A percentile compares a stretch with the other conserved stretches of the same genome.
Conservation (phyloP, 2,113 vertebrate species). For the Callorhinus ursinus region DNA sequence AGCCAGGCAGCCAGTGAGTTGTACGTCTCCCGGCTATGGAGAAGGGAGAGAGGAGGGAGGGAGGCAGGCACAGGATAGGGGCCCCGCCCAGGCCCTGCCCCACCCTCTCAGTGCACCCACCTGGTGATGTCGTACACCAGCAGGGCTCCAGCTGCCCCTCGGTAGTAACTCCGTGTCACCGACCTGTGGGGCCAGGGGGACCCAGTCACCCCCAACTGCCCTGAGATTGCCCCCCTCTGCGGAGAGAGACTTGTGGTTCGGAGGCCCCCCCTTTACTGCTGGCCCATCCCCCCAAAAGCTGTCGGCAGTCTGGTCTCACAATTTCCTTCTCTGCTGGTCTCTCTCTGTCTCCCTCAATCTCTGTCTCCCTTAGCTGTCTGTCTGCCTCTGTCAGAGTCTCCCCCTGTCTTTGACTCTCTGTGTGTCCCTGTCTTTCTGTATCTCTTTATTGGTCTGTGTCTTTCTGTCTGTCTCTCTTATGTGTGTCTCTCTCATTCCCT, state of each 20-base stretch:
- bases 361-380: not conserved
- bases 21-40: slow-evolving; percentile 92
- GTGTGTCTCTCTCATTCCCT: not conserved
- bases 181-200: slow-evolving; percentile 85
- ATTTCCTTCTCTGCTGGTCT: not conserved
- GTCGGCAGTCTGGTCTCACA: not conserved
- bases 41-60: not conserved
- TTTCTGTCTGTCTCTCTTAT: not conserved
- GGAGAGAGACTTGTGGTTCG: slow-evolving; percentile 58
- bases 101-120: slow-evolving; percentile 71
- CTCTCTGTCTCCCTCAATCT: not conserved
- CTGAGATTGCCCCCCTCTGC: slow-evolving; percentile 64
- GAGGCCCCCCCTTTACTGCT: not conserved
- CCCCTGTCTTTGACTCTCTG: not conserved
- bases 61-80: not conserved
- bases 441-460: not conserved
- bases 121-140: slow-evolving; percentile 96
- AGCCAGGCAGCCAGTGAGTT: slow-evolving; percentile 95
- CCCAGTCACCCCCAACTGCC: slow-evolving; percentile 60
- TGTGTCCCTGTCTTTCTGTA: not conserved
- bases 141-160: slow-evolving; percentile 94
- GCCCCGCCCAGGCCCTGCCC: not conserved
- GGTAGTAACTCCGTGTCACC: slow-evolving; percentile 95
- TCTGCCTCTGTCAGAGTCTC: not conserved
- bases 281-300: not conserved